Evolutionary conservation across 2,797 vertebrate species (phyloP).

Genomic region (Crenichthys baileyi): DNA sequence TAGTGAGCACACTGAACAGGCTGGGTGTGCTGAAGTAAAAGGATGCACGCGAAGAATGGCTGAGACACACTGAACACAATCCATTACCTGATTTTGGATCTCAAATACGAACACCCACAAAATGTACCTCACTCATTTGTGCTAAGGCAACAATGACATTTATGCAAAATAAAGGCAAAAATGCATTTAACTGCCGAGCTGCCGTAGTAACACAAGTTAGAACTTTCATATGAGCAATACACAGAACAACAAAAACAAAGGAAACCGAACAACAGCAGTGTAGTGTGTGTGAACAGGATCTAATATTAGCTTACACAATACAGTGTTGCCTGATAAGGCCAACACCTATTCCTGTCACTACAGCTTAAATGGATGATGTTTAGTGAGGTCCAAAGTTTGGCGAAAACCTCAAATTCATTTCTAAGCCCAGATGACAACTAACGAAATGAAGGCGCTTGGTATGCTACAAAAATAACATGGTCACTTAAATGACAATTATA

Average conservation of each 20-base stretch:
- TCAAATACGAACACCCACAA: slow-evolving; percentile 12
- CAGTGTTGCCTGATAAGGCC: slow-evolving; percentile 29
- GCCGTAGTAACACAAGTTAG: slow-evolving; percentile 42
- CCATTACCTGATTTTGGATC: slow-evolving; percentile 17
- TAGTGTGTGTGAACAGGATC: slow-evolving; percentile 6
- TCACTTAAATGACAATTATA: neutral
- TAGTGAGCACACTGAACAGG: slow-evolving; percentile 22
- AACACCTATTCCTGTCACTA: slow-evolving; percentile 18
- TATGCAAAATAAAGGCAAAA: slow-evolving; percentile 19
- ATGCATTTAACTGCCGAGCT: slow-evolving; percentile 41
- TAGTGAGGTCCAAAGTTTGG: neutral
- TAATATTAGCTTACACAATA: neutral
- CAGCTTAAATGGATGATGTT: neutral
- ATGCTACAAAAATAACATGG: slow-evolving; percentile 21
- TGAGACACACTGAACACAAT: slow-evolving; percentile 10
- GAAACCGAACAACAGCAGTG: slow-evolving; percentile 39
- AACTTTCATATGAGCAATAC: slow-evolving; percentile 4
- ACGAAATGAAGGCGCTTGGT: slow-evolving; percentile 28
- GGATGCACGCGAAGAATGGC: slow-evolving; percentile 35
- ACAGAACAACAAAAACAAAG: neutral
- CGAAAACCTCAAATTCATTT: neutral
- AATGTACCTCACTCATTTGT: slow-evolving; percentile 50
- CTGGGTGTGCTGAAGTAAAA: slow-evolving; percentile 27
- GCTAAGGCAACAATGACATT: slow-evolving; percentile 64
- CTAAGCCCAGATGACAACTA: slow-evolving; percentile 11